phyloP scores from a whole-genome alignment of 2,797 vertebrate genomes.

The Sebastes cheni region DNA sequence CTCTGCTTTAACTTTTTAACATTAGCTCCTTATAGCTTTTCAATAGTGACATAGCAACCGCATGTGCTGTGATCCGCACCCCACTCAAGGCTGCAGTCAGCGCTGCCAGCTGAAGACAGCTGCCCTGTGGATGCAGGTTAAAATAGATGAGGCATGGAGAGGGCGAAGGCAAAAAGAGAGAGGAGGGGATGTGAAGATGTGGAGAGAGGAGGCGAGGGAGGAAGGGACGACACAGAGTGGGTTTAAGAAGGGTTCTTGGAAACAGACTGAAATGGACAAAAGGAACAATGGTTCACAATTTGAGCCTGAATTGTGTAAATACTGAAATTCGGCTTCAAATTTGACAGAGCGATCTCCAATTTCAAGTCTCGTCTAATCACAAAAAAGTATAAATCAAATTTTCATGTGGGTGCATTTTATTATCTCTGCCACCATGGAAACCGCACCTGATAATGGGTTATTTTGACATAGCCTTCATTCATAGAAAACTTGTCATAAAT shows the following conservation, averaged over 20 bases:
- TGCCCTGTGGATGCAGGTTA: slow-evolving; percentile 28
- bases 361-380: neutral
- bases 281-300: neutral
- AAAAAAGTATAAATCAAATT: neutral
- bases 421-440: slow-evolving; percentile 10
- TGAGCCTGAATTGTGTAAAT: neutral
- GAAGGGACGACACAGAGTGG: neutral
- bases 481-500: slow-evolving; percentile 13
- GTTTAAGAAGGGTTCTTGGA: neutral
- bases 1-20: slow-evolving; percentile 8
- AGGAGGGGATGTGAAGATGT: neutral
- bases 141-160: slow-evolving; percentile 16
- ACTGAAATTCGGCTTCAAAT: neutral
- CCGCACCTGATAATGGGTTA: neutral
- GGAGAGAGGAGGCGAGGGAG: neutral
- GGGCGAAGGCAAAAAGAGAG: neutral
- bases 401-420: neutral
- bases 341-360: neutral
- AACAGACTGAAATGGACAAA: neutral
- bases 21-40: slow-evolving; percentile 7
- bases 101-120: slow-evolving; percentile 16
- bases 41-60: slow-evolving; percentile 18
- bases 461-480: slow-evolving; percentile 3
- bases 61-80: slow-evolving; percentile 13
- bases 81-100: slow-evolving; percentile 6